Percentiles rank a stretch among this genome's conserved stretches.
Evolutionary conservation across 2,113 vertebrate species (phyloP).

Genomic region (Aptenodytes forsteri): DNA sequence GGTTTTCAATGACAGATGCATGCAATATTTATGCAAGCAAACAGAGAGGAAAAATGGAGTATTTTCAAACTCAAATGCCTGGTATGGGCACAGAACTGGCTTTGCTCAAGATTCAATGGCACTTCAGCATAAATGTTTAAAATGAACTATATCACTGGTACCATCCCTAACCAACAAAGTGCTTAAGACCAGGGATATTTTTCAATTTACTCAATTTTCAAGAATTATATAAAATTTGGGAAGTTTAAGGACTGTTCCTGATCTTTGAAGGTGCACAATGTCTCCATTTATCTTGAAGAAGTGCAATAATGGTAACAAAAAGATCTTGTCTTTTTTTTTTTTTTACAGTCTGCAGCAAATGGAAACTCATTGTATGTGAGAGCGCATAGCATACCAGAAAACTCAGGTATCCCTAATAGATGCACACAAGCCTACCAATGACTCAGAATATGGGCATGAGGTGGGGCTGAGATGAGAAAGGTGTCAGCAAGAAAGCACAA

Average conservation of each 20-base stretch:
- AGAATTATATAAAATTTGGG: background rate
- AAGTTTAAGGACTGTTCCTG: background rate
- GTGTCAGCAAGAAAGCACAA: background rate
- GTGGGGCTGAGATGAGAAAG: background rate
- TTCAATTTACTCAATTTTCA: background rate
- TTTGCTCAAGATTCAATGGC: background rate
- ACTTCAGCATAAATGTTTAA: background rate
- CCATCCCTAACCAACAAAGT: background rate
- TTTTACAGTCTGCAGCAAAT: background rate
- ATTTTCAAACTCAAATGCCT: background rate
- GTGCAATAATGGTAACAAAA: background rate
- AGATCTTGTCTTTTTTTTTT: background rate
- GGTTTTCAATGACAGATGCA: background rate
- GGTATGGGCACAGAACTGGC: background rate
- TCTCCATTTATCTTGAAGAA: background rate
- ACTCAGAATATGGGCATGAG: background rate
- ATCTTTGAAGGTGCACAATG: background rate
- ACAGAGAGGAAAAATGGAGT: background rate
- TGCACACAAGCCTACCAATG: background rate
- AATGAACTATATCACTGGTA: accelerated
- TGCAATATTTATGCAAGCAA: background rate
- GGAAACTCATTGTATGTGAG: background rate
- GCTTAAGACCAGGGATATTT: background rate
- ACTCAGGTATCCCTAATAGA: background rate
- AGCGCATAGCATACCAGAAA: accelerated